Conservation (phyloP, 1,140 invertebrate species). For the Drosophila lowei region DNA sequence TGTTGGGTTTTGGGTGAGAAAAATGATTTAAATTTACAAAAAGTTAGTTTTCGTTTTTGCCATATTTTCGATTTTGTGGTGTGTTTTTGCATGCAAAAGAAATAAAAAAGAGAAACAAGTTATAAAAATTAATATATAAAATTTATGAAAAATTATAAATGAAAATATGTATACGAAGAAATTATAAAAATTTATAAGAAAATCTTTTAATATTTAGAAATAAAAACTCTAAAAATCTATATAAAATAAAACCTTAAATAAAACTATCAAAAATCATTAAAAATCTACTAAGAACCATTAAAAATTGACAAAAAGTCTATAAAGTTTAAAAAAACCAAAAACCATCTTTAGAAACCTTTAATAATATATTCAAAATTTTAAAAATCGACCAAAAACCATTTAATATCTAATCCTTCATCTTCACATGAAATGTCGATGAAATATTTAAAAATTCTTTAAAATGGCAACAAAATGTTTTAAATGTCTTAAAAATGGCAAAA, state of each 20-base stretch:
- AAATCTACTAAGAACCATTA: neutral
- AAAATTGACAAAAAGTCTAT: too few relatives aligned
- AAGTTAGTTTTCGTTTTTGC: slow-evolving; percentile 13
- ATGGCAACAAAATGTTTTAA: neutral
- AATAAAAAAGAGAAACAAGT: slow-evolving; percentile 50
- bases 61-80: too few relatives aligned
- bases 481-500: neutral
- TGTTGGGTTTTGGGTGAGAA: slow-evolving; percentile 10
- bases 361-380: too few relatives aligned
- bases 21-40: slow-evolving; percentile 73
- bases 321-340: too few relatives aligned
- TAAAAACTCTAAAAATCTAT: neutral
- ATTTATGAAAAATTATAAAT: slow-evolving; percentile 11
- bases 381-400: too few relatives aligned
- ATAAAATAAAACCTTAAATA: slow-evolving; percentile 7
- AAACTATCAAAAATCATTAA: neutral
- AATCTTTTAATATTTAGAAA: slow-evolving; percentile 2
- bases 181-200: slow-evolving; percentile 44
- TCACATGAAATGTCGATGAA: too few relatives aligned
- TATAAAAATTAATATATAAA: slow-evolving; percentile 46
- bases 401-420: too few relatives aligned
- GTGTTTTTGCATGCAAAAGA: slow-evolving; percentile 57
- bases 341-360: too few relatives aligned
- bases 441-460: neutral
- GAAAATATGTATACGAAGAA: slow-evolving; percentile 6